Base-by-base conservation (phyloP, 2,113 vertebrate genomes). In the Apodemus sylvaticus region DNA sequence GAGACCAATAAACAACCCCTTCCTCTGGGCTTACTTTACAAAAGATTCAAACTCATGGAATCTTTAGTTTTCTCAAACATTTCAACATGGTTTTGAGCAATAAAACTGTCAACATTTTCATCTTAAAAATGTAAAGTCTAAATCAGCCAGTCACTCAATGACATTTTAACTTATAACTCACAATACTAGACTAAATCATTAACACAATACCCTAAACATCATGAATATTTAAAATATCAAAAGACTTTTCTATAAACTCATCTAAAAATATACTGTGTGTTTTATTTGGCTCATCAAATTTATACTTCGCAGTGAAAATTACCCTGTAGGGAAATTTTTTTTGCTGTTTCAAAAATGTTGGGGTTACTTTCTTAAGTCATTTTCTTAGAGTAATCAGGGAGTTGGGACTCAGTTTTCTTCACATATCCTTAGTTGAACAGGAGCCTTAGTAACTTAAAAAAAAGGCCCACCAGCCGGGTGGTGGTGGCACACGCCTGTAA, bases 221-320 rank as follows among this genome's bases (percentile, higher is more conserved):
- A 85, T 19, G 8, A 96, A 89, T 79, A 45, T 42, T 45, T 89
- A 48, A 92, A 92, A 79, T 36, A 94, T 36, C 58, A 78, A 82
- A 77, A 92, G 34, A 73, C 6, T 71, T 66, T 73, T 11, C 29
- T 12, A 76, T 24, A 66, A 89, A 74, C 24, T 86, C 39, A 60
- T 8, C 11, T 78, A 86, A 94, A 83, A 89, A 16, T 79, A 53
- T 39, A 77, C 29, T 45, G 86, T 20, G 6, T 19, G 31, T 86
- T 96, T 92, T 81, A 96, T 88, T 96, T 76, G 64, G 76, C 58
- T 68, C 45, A 71, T 53, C 34, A 45, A 34, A 86, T 88, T 62
- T 81, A 90, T 29, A 71, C 29, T 78, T 95, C 31, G 79, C 77
- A 95, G 60, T 71, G 86, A 68, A 89, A 24, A 74, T 36, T 73